Evolutionary conservation across 2,888 invertebrate genomes (phyloP).

Genomic region (Uropetala carovei): DNA sequence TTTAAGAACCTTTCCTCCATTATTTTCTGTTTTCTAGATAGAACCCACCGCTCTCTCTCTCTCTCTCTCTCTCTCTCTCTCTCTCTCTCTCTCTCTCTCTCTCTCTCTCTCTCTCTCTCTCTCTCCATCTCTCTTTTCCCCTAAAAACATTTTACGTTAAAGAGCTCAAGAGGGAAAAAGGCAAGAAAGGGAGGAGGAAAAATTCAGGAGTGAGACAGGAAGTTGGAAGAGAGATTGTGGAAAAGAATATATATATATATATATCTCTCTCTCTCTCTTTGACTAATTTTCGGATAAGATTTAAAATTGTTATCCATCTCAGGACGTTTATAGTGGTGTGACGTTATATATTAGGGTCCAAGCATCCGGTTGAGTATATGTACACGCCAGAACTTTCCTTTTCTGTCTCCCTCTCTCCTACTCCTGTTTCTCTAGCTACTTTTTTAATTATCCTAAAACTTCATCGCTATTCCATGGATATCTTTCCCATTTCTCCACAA

Average conservation of each 20-base stretch:
- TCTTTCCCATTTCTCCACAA: no score
- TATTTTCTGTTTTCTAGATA: not conserved
- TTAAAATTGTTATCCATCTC: slow-evolving; percentile 9
- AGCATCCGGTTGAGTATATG: not conserved
- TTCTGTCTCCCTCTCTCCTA: not conserved
- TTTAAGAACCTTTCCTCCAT: not conserved
- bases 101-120: not conserved
- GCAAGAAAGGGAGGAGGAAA: no score
- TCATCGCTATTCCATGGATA: slow-evolving; percentile 44
- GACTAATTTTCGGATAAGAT: slow-evolving; percentile 3
- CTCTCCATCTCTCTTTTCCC: not conserved
- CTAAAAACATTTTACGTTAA: not conserved
- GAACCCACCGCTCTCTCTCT: not conserved
- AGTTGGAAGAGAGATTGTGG: no score
- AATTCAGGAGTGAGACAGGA: no score
- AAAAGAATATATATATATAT: no score
- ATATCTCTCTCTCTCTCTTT: not conserved
- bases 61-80: no score
- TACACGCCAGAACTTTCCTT: not conserved
- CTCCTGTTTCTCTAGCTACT: slow-evolving; percentile 13
- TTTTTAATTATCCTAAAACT: not conserved
- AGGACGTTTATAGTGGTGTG: not conserved
- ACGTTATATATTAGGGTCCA: not conserved
- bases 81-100: no score
- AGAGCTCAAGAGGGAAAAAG: no score